These are phyloP conservation scores for Phortica okadai DNA, from an alignment of 2,888 invertebrate species.

Conservation along the genomic window DNA sequence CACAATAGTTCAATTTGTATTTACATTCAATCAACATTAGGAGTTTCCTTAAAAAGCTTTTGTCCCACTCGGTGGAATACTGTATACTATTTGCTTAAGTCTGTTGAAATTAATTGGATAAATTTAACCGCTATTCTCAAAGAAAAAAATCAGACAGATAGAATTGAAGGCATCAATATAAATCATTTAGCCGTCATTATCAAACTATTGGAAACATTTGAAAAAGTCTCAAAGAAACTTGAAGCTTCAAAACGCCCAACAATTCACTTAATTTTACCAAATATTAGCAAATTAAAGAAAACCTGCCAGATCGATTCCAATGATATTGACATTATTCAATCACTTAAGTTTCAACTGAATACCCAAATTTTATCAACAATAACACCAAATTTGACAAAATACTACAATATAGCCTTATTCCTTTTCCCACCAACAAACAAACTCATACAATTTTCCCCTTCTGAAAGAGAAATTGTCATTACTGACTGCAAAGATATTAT, in stretches of 20 bases:
- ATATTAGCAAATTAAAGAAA: constrained; percentile 31
- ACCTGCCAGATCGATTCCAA: constrained; percentile 13
- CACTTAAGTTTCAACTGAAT: too few relatives aligned
- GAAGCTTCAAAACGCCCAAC: constrained; percentile 29
- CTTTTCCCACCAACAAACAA: constrained; percentile 28
- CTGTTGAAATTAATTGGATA: constrained; percentile 27
- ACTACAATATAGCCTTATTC: constrained; percentile 11
- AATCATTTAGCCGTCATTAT: not conserved
- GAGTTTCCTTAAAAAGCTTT: constrained; percentile 5
- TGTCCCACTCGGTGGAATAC: constrained; percentile 32
- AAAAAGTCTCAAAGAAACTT: constrained; percentile 37
- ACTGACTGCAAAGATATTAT: constrained; percentile 15
- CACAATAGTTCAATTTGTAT: too few relatives aligned
- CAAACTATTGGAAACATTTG: constrained; percentile 30
- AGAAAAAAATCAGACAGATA: constrained; percentile 32
- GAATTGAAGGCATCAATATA: constrained; percentile 30
- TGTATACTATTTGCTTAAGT: constrained; percentile 33
- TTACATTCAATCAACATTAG: too few relatives aligned
- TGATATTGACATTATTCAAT: too few relatives aligned
- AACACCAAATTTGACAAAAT: not conserved
- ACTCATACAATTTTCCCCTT: constrained; percentile 18
- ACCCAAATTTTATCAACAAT: too few relatives aligned
- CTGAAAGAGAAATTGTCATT: constrained; percentile 15
- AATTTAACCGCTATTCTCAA: constrained; percentile 23
- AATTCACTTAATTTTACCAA: not conserved